phyloP scores from a whole-genome alignment of 2,888 invertebrate genomes.

The Baronia brevicornis region DNA sequence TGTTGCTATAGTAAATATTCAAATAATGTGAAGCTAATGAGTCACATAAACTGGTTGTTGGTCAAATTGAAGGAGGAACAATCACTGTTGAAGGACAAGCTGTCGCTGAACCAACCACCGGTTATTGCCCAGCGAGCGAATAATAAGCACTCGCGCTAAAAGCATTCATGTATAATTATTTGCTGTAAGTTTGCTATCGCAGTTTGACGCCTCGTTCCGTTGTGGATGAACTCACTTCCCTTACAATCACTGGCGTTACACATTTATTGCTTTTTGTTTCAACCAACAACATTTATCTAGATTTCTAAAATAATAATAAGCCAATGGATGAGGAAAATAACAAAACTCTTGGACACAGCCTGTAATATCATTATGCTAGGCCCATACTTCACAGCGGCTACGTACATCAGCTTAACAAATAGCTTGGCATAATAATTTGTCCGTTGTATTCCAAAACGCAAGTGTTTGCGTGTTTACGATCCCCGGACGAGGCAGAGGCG shows the following conservation, averaged over 20 bases:
- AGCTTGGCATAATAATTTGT: slow-evolving; percentile 38
- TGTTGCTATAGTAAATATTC: no score
- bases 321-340: slow-evolving; percentile 9
- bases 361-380: slow-evolving; percentile 3
- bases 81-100: slow-evolving; percentile 31
- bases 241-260: slow-evolving; percentile 12
- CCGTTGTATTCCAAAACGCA: slow-evolving; percentile 53
- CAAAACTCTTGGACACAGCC: slow-evolving; percentile 5
- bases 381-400: slow-evolving; percentile 8
- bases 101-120: slow-evolving; percentile 24
- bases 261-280: slow-evolving; percentile 1
- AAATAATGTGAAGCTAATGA: background rate
- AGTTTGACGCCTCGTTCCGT: slow-evolving; percentile 18
- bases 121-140: slow-evolving; percentile 36
- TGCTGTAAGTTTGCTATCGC: slow-evolving; percentile 37
- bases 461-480: slow-evolving; percentile 67
- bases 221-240: slow-evolving; percentile 18
- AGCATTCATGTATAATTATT: slow-evolving; percentile 50
- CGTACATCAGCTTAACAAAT: slow-evolving; percentile 21
- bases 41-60: slow-evolving; percentile 6
- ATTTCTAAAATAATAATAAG: slow-evolving; percentile 5
- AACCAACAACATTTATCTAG: slow-evolving; percentile 1
- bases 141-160: slow-evolving; percentile 49
- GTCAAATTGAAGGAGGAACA: slow-evolving; percentile 26
- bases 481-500: slow-evolving; percentile 57